Percentiles rank a stretch among this genome's conserved stretches.
Conservation (phyloP, 1,140 invertebrate species). For the Drosophila littoralis region DNA sequence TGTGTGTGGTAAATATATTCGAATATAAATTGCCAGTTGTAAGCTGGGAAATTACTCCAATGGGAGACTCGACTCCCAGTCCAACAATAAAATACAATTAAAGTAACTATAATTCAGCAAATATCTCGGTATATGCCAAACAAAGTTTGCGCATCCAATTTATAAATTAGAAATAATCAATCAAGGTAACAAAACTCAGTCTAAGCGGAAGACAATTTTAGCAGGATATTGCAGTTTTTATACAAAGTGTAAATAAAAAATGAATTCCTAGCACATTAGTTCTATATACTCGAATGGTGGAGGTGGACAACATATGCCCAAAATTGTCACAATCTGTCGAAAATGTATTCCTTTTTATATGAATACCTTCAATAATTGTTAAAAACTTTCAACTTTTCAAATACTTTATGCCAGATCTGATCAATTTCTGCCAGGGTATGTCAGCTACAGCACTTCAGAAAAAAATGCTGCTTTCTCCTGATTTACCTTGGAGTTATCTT, state of each 20-base stretch:
- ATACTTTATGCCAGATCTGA: too few relatives aligned
- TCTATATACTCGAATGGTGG: too few relatives aligned
- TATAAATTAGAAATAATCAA: conserved; percentile 36
- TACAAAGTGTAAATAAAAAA: too few relatives aligned
- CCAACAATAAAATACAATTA: conserved; percentile 36
- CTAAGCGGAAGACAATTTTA: neutral
- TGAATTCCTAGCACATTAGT: too few relatives aligned
- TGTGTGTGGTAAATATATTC: conserved; percentile 22
- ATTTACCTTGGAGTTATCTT: neutral
- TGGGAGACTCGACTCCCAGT: conserved; percentile 1
- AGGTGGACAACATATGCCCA: too few relatives aligned
- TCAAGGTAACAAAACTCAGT: conserved; percentile 11
- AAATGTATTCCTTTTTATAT: too few relatives aligned
- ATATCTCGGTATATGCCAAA: conserved; percentile 17
- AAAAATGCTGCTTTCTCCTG: neutral
- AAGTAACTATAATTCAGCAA: conserved; percentile 10
- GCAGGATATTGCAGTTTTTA: neutral
- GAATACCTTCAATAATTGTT: too few relatives aligned
- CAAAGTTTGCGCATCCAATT: conserved; percentile 18
- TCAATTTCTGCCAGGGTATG: too few relatives aligned
- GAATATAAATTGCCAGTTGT: conserved; percentile 40
- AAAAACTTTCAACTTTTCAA: too few relatives aligned
- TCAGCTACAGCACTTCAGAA: neutral
- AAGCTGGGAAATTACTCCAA: conserved; percentile 25
- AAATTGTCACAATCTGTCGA: too few relatives aligned